phyloP scores from a whole-genome alignment of 37 sponge, comb jelly and placozoan genomes.

The Halichondria panicea region DNA sequence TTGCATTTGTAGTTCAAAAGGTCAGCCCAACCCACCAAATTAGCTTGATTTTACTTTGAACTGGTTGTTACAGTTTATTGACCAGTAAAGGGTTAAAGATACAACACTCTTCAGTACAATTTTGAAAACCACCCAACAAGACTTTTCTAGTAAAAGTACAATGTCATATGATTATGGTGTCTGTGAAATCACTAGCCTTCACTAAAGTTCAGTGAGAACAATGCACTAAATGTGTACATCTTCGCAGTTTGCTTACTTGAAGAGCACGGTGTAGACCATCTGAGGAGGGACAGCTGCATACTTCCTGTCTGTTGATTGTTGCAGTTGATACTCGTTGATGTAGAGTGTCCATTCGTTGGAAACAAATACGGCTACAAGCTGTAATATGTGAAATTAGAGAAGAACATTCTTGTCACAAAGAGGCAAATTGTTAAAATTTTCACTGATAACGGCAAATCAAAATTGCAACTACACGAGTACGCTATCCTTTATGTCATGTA shows the following conservation, averaged over 20 bases:
- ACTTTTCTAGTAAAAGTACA: background rate
- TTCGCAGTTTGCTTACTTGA: constrained; percentile 39
- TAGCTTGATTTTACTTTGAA: no score
- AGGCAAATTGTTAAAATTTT: no score
- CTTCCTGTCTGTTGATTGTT: constrained; percentile 15
- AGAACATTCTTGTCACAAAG: background rate
- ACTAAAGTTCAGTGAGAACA: no score
- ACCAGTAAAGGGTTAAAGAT: background rate
- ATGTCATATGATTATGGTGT: no score
- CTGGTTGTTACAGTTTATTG: background rate
- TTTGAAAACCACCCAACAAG: no score
- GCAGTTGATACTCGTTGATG: constrained; percentile 39
- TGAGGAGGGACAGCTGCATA: constrained; percentile 61
- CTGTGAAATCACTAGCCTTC: no score
- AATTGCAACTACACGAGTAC: no score
- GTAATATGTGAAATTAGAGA: background rate
- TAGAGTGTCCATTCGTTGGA: constrained; percentile 66
- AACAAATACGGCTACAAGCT: constrained; percentile 69
- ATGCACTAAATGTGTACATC: background rate
- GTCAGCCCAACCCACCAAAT: no score
- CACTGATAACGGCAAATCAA: no score
- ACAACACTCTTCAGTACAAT: no score
- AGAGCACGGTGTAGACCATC: constrained; percentile 52
- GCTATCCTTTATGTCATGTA: no score
- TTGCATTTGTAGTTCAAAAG: no score